phyloP scores from a whole-genome alignment of 2,113 vertebrate species.

The Turnix velox region DNA sequence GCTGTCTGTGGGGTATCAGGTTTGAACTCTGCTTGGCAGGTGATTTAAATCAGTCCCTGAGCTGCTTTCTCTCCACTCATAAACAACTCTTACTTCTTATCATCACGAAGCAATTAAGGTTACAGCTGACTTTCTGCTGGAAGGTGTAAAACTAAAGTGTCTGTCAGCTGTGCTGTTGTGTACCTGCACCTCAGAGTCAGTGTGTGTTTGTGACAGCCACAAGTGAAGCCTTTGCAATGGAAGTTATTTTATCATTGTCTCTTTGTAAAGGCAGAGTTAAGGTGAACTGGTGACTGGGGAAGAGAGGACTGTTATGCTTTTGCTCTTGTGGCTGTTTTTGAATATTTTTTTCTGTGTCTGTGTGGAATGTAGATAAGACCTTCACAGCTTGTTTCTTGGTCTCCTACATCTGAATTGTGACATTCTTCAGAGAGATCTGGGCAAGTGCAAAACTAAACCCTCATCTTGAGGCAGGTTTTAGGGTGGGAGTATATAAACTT shows the following conservation, averaged over 20 bases:
- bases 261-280: not conserved
- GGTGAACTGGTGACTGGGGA: not conserved
- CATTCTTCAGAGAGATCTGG: not conserved
- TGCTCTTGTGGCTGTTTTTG: not conserved
- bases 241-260: not conserved
- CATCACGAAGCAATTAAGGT: not conserved
- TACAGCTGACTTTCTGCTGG: not conserved
- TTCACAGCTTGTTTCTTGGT: not conserved
- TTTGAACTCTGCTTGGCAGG: not conserved
- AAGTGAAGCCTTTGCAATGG: not conserved
- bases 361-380: not conserved
- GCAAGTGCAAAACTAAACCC: not conserved
- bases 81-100: not conserved
- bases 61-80: not conserved
- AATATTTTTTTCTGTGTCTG: not conserved
- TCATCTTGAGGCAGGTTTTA: not conserved
- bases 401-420: not conserved
- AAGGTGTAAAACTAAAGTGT: not conserved
- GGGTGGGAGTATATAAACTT: not conserved
- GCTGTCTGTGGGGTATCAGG: not conserved
- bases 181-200: not conserved
- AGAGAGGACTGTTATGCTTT: not conserved
- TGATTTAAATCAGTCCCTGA: not conserved
- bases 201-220: fast-evolving
- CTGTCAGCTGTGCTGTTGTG: not conserved